phyloP scores from a whole-genome alignment of 2,113 vertebrate genomes.

The Sialia sialis region DNA sequence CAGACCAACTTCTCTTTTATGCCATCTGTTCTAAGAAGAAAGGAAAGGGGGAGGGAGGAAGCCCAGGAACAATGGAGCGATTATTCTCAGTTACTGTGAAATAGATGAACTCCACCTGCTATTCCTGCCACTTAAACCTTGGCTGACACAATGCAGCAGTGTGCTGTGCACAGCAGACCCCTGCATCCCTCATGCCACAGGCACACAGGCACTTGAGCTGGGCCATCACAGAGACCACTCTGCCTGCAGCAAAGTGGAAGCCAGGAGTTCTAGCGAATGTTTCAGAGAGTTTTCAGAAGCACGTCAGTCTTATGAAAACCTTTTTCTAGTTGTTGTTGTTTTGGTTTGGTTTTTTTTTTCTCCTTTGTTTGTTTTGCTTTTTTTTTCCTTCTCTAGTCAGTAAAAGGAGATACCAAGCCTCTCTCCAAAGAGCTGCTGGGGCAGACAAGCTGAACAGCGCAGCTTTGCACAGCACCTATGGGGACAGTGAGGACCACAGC shows the following conservation, averaged over 20 bases:
- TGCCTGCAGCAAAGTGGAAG: neutral
- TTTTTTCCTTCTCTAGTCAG: neutral
- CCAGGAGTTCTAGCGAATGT: neutral
- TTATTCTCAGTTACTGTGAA: slow-evolving; percentile 55
- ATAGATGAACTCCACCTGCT: slow-evolving; percentile 58
- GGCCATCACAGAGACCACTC: neutral
- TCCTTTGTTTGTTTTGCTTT: neutral
- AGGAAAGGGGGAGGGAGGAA: slow-evolving; percentile 1
- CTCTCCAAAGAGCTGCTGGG: neutral
- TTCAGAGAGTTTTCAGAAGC: neutral
- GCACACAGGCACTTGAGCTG: neutral
- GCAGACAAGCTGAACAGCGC: neutral
- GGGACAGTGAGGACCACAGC: neutral
- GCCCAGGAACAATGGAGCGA: slow-evolving; percentile 33
- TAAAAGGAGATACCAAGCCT: neutral
- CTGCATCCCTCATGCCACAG: neutral
- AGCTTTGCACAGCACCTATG: neutral
- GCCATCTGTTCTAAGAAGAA: neutral
- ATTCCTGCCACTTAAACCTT: slow-evolving; percentile 49
- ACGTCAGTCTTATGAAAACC: neutral
- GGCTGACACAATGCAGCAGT: slow-evolving; percentile 3
- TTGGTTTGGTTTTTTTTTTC: neutral
- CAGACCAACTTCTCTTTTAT: slow-evolving; percentile 9
- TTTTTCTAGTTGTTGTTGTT: neutral
- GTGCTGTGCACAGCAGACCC: neutral